These are phyloP conservation scores for Gallinago stenura DNA, from an alignment of 2,797 vertebrate genomes.

Conservation along the genomic window DNA sequence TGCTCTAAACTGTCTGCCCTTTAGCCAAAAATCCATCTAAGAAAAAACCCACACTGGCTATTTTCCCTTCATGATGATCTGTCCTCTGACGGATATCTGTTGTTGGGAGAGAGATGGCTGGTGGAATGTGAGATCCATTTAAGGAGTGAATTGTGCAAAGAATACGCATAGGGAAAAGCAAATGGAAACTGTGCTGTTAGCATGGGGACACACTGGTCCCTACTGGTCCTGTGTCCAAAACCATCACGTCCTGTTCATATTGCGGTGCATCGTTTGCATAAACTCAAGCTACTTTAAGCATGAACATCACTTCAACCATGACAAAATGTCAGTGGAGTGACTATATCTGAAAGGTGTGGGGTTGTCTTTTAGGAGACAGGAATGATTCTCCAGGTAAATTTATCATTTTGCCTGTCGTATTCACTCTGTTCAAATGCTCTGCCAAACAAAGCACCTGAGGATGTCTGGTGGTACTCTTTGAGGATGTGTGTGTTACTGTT, in stretches of 20 bases:
- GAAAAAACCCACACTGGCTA: not conserved
- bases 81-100: not conserved
- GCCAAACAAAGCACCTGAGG: not conserved
- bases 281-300: not conserved
- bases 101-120: not conserved
- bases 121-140: slow-evolving; percentile 16
- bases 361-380: not conserved
- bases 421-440: not conserved
- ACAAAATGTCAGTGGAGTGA: not conserved
- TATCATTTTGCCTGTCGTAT: not conserved
- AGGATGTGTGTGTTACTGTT: not conserved
- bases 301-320: not conserved
- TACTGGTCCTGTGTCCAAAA: not conserved
- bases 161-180: not conserved
- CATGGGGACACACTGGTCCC: not conserved
- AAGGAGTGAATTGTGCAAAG: slow-evolving; percentile 2
- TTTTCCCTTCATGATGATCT: not conserved
- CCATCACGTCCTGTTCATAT: not conserved
- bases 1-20: not conserved
- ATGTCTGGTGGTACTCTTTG: not conserved
- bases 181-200: not conserved
- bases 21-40: slow-evolving; percentile 58
- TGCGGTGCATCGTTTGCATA: not conserved
- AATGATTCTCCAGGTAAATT: not conserved
- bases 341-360: not conserved